Evolutionary conservation across 2,888 invertebrate genomes (phyloP), one percentile per base, ranked within the genome.

Genomic region (Sarcophaga caerulescens): DNA sequence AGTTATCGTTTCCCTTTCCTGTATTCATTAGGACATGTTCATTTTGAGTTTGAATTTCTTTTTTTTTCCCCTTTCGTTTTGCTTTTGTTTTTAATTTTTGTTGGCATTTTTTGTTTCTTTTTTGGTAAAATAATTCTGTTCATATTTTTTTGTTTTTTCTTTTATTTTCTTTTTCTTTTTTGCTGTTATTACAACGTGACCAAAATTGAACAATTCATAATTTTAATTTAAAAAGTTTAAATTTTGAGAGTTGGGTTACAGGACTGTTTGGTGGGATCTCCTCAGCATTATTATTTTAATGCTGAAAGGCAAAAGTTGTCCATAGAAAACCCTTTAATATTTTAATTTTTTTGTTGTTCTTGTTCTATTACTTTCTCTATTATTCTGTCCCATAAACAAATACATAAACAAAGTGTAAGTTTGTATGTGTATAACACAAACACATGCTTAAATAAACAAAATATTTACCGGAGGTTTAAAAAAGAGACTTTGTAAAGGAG

Each of bases 151-250:
- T 57, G 23, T 62, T 74, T 75, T 44, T 35, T 65, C 69, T 69
- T 68, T 35, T 2, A 57, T 70, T 70, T 70, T 17, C 25, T 57
- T 60, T 52, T 71, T n/a, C n/a, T n/a, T n/a, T n/a, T 17, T 52
- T 52, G 35, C 45, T 65, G 8, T 68, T 47, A 63, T 59, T 75
- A 47, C 87, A 82, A 85, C 84, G 87, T 84, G 85, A 85, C 83
- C 83, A 85, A 87, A 88, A 87, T 89, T 88, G 85, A 87, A 88
- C 87, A 89, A 89, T 89, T 89, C 88, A 89, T 89, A 89, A 88
- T 89, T 89, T 89, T 89, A 88, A 89, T 88, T 89, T 89, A 88
- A 89, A 89, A 89, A 89, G 83, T 89, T 89, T 88, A 81, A 35
- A 62, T 82, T 82, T 82, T 52, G 5, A 19, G 19, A n/a, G 60